These are phyloP conservation scores for Campylomormyrus numenius DNA, from an alignment of 2,113 vertebrate genomes.

Conservation along the genomic window DNA sequence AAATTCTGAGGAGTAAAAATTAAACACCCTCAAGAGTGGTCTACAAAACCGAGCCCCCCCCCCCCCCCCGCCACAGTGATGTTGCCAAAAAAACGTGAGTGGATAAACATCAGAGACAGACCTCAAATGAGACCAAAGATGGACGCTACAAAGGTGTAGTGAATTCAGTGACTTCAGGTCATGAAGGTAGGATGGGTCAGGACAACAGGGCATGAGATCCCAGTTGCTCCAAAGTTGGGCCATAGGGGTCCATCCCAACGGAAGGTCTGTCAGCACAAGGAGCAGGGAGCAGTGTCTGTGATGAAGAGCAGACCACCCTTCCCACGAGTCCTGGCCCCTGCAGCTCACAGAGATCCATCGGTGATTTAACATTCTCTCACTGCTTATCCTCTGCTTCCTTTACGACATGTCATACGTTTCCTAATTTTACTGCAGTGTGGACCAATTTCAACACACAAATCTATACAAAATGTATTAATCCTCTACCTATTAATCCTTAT, in stretches of 20 bases:
- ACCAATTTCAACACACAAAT: not conserved
- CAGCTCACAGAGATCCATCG: not conserved
- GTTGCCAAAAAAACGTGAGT: too few species aligned
- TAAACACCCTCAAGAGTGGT: not conserved
- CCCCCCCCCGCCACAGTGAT: not conserved
- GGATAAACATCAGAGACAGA: not conserved
- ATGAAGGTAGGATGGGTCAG: not conserved
- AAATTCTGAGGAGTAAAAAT: not conserved
- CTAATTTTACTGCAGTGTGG: not conserved
- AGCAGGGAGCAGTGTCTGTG: slow-evolving; percentile 16
- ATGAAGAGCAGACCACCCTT: slow-evolving; percentile 19
- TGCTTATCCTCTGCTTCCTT: not conserved
- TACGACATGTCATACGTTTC: not conserved
- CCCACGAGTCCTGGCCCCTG: not conserved
- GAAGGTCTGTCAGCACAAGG: not conserved
- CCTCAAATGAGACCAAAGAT: not conserved
- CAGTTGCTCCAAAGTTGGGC: not conserved
- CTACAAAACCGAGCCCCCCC: not conserved
- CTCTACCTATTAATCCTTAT: not conserved
- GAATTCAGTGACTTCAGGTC: not conserved
- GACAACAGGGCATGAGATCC: not conserved
- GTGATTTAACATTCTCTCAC: not conserved
- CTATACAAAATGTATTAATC: not conserved
- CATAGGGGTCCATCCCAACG: not conserved
- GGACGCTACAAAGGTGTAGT: not conserved